Percentiles rank a stretch among this genome's conserved stretches.
These are phyloP conservation scores for Beaufortia kweichowensis DNA, from an alignment of 2,113 vertebrate species.

Conservation along the genomic window DNA sequence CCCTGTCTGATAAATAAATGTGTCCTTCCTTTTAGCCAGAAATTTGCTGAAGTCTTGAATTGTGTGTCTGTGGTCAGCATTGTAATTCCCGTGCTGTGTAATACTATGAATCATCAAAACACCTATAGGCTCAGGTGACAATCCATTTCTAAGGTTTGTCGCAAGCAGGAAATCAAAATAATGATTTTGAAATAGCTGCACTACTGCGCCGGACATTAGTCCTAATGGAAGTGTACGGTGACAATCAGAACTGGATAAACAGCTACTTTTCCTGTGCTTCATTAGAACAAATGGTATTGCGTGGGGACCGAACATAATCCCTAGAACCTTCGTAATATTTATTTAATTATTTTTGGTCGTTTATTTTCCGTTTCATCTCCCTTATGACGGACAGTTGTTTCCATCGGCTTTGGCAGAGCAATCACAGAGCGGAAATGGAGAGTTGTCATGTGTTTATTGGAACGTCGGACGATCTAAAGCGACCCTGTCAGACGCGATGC, in stretches of 20 bases:
- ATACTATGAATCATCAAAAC: conserved; percentile 21
- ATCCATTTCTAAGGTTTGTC: conserved; percentile 16
- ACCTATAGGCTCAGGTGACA: not conserved
- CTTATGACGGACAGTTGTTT: conserved; percentile 44
- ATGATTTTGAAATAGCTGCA: conserved; percentile 25
- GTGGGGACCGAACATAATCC: conserved; percentile 18
- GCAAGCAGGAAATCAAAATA: conserved; percentile 15
- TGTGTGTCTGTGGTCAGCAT: conserved; percentile 20
- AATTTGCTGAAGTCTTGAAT: conserved; percentile 5
- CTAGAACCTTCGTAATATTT: conserved; percentile 11
- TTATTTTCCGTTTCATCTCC: conserved; percentile 35
- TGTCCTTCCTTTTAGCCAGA: not conserved
- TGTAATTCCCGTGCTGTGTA: not conserved
- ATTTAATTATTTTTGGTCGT: conserved; percentile 1
- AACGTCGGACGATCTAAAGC: not conserved
- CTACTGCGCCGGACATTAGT: not conserved
- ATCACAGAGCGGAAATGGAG: conserved; percentile 37
- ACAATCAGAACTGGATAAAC: not conserved
- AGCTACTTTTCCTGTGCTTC: not conserved
- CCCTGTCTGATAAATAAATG: conserved; percentile 37
- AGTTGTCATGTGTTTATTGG: conserved; percentile 32
- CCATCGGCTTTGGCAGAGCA: conserved; percentile 35
- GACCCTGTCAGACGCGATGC: conserved; percentile 43
- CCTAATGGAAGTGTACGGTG: conserved; percentile 6
- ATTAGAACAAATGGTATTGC: conserved; percentile 1